These are phyloP conservation scores for Hypomecis atomaria DNA, from an alignment of 2,888 invertebrate genomes.

Conservation along the genomic window DNA sequence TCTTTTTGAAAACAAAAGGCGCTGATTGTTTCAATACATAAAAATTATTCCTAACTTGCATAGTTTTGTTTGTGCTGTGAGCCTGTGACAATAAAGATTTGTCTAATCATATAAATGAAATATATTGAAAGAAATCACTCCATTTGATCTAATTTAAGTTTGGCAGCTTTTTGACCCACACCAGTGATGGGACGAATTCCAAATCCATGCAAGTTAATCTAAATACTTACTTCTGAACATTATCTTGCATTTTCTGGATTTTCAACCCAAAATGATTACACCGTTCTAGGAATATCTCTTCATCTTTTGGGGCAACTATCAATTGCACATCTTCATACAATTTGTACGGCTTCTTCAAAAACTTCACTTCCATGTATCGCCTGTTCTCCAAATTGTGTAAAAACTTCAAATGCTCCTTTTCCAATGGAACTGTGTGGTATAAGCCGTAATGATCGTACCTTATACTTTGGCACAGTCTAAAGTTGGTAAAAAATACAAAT, in stretches of 20 bases:
- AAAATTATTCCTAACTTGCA: no score
- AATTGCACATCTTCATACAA: constrained; percentile 60
- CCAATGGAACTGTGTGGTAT: constrained; percentile 50
- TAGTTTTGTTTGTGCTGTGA: no score
- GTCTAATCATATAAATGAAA: no score
- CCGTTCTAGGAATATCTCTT: constrained; percentile 57
- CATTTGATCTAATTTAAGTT: no score
- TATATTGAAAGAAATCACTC: no score
- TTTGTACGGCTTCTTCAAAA: constrained; percentile 64
- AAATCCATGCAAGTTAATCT: no score
- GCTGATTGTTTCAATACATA: no score
- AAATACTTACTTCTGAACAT: constrained; percentile 62
- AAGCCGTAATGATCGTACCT: constrained; percentile 59
- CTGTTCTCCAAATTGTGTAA: constrained; percentile 58
- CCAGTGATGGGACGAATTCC: no score
- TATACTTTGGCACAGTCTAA: constrained; percentile 50
- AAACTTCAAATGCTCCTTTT: constrained; percentile 62
- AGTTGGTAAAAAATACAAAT: constrained; percentile 52
- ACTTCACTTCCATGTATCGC: constrained; percentile 63
- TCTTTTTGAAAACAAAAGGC: no score
- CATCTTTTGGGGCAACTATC: constrained; percentile 57
- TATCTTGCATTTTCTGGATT: constrained; percentile 40
- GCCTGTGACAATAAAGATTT: no score
- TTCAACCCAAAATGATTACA: constrained; percentile 57
- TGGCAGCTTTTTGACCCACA: no score